Evolutionary conservation across 2,797 vertebrate genomes (phyloP).

Genomic region (Margarornis squamiger): DNA sequence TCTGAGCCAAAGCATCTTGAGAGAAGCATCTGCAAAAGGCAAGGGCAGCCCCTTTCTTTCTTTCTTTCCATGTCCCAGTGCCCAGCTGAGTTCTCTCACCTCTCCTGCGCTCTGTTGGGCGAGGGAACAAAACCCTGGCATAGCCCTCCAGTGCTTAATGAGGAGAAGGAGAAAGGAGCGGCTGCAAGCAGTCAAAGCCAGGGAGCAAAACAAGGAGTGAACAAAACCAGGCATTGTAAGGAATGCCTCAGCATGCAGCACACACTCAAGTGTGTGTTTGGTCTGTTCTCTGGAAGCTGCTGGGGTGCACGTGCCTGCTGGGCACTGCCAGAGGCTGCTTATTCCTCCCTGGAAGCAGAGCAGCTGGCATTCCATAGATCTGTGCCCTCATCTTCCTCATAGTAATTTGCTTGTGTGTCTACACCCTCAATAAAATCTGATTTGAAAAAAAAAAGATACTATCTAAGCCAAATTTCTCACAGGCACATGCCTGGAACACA

Average conservation of each 20-base stretch:
- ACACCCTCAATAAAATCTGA: background rate
- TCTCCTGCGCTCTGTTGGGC: background rate
- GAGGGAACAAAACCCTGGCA: background rate
- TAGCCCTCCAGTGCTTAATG: background rate
- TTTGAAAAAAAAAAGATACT: background rate
- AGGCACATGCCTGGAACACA: background rate
- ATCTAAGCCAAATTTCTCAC: background rate
- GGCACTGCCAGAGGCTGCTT: background rate
- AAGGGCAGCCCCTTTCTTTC: background rate
- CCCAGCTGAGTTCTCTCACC: conserved; percentile 18
- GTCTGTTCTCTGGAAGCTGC: background rate
- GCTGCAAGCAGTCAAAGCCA: background rate
- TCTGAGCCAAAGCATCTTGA: conserved; percentile 38
- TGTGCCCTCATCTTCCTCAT: background rate
- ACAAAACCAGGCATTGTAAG: background rate
- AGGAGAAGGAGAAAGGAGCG: background rate
- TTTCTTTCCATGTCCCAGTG: background rate
- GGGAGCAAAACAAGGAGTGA: background rate
- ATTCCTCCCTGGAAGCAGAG: background rate
- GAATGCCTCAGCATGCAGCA: background rate
- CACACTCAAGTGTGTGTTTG: background rate
- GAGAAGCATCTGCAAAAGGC: conserved; percentile 27
- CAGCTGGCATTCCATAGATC: background rate
- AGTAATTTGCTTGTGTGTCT: background rate
- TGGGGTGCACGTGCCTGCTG: rapidly evolving